Evolutionary conservation across 2,888 invertebrate species (phyloP).

Genomic region (Nebria salina): DNA sequence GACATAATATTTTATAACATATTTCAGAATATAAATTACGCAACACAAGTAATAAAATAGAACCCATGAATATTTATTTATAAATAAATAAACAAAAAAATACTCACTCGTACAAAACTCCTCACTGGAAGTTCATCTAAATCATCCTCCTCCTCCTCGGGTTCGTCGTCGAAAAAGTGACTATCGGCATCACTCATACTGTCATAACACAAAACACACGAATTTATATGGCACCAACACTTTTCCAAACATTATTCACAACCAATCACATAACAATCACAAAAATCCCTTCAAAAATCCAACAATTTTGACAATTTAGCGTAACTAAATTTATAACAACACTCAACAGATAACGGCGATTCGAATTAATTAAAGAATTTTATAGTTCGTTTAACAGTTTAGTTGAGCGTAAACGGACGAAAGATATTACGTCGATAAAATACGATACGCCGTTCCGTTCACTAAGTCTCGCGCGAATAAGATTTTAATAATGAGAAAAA

Average conservation of each 20-base stretch:
- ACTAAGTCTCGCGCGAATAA: not conserved
- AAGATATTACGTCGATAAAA: not conserved
- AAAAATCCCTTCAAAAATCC: not conserved
- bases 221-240: constrained; percentile 34
- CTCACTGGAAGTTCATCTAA: constrained; percentile 30
- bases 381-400: constrained; percentile 1
- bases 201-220: constrained; percentile 29
- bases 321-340: constrained; percentile 2
- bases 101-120: constrained; percentile 36
- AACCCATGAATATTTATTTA: not conserved
- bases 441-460: not conserved
- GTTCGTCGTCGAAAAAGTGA: constrained; percentile 3
- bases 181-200: constrained; percentile 38
- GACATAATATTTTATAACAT: no score
- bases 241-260: not conserved
- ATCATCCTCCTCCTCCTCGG: constrained; percentile 20
- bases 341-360: not conserved
- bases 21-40: no score
- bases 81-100: not conserved
- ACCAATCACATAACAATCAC: not conserved
- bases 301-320: not conserved
- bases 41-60: not conserved
- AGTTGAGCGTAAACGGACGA: not conserved
- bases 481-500: not conserved
- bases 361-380: constrained; percentile 6